Conservation (phyloP, 2,113 vertebrate genomes). For the Chaetops frenatus region DNA sequence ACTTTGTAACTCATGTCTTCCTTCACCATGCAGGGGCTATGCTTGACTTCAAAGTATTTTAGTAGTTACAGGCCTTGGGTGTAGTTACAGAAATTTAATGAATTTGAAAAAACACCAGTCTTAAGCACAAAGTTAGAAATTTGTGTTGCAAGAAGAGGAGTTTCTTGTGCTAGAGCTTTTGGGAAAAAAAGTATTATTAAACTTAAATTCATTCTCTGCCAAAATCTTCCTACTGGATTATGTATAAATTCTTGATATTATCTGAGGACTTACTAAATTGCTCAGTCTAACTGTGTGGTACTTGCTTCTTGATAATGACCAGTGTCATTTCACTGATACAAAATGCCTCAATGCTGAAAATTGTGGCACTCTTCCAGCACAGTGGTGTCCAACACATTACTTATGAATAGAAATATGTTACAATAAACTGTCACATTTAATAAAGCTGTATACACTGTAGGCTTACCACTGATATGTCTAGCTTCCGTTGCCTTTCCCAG, state of each 20-base stretch:
- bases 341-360: background rate
- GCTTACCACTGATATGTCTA: background rate
- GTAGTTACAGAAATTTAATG: background rate
- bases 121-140: background rate
- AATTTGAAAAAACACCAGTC: background rate
- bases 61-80: background rate
- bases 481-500: background rate
- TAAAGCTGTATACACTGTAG: background rate
- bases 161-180: background rate
- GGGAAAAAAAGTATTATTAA: background rate
- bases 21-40: background rate
- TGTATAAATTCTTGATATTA: background rate
- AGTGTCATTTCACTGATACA: background rate
- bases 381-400: background rate
- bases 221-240: background rate
- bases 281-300: background rate
- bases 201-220: background rate
- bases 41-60: background rate
- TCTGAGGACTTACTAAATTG: background rate
- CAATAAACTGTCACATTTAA: background rate
- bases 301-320: background rate
- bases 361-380: background rate
- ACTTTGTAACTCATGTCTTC: background rate
- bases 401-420: background rate
- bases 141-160: background rate